Percentiles rank a stretch among this genome's conserved stretches.
Conservation (phyloP, 2,888 invertebrate genomes). For the Nemapogon koenigi region DNA sequence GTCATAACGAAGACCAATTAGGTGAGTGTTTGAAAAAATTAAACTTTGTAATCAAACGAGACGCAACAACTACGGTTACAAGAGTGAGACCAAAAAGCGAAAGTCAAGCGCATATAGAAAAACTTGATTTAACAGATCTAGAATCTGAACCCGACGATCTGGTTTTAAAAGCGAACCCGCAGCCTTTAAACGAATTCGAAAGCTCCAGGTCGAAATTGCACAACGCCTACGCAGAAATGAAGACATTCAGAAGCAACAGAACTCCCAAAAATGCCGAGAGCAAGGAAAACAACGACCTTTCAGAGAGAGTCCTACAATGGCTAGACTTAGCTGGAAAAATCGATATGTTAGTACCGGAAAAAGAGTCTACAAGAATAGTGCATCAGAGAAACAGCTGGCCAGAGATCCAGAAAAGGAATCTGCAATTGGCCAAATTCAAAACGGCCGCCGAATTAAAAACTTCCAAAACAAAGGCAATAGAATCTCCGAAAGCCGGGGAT, state of each 20-base stretch:
- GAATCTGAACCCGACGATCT: conserved; percentile 34
- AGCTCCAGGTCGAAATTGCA: conserved; percentile 24
- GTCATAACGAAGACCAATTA: conserved; percentile 28
- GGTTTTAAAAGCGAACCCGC: conserved; percentile 31
- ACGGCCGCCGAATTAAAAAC: conserved; percentile 29
- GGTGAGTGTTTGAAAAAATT: conserved; percentile 32
- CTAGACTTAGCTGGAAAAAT: conserved; percentile 74
- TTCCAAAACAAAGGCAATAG: conserved; percentile 20
- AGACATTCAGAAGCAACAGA: conserved; percentile 36
- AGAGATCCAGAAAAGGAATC: conserved; percentile 37
- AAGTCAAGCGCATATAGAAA: conserved; percentile 29
- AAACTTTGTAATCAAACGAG: conserved; percentile 35
- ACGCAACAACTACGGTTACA: neutral
- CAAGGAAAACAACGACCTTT: conserved; percentile 45
- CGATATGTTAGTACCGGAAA: conserved; percentile 41
- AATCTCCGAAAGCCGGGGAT: conserved; percentile 35
- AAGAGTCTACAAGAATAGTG: conserved; percentile 33
- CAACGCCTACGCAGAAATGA: conserved; percentile 33
- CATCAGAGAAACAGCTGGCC: conserved; percentile 54
- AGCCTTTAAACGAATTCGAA: conserved; percentile 31
- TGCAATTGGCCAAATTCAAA: conserved; percentile 38
- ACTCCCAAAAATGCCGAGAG: conserved; percentile 33
- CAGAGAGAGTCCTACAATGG: conserved; percentile 82
- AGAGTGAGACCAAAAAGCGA: conserved; percentile 24
- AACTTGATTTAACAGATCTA: conserved; percentile 36